Percentiles rank a stretch among this genome's conserved stretches.
These are phyloP conservation scores for Plutomurus gul DNA, from an alignment of 1,140 invertebrate species.

Conservation along the genomic window DNA sequence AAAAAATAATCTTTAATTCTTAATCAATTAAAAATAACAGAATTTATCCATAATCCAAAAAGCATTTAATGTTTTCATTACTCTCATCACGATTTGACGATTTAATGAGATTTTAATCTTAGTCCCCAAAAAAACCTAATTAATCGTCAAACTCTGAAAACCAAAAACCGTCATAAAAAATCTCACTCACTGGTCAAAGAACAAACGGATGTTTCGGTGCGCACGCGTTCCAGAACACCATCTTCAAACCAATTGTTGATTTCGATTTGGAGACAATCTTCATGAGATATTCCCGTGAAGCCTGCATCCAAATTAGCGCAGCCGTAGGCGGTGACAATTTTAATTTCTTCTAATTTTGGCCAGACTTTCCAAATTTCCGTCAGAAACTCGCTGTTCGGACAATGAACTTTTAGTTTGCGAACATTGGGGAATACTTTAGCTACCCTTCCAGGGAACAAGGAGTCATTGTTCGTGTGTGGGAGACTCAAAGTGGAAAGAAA, in stretches of 20 bases:
- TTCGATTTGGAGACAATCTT: not conserved
- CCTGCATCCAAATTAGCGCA: not conserved
- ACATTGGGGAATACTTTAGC: not conserved
- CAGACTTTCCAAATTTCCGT: not conserved
- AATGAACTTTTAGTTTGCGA: not conserved
- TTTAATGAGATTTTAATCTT: too few relatives aligned
- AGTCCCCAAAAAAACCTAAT: too few relatives aligned
- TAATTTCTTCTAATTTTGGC: not conserved
- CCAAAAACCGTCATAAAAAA: too few relatives aligned
- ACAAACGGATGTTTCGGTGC: not conserved
- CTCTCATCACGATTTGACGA: too few relatives aligned
- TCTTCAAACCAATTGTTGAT: not conserved
- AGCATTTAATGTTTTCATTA: too few relatives aligned
- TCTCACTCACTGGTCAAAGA: not conserved
- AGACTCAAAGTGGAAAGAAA: not conserved
- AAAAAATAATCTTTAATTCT: too few relatives aligned
- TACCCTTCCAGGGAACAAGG: not conserved
- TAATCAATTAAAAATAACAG: too few relatives aligned
- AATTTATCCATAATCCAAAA: too few relatives aligned
- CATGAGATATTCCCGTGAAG: not conserved
- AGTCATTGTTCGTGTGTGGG: not conserved
- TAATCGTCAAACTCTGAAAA: too few relatives aligned
- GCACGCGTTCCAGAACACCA: not conserved
- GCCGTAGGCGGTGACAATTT: not conserved
- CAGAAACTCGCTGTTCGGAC: not conserved